phyloP scores from a whole-genome alignment of 1,140 invertebrate genomes.

The Drosophila fuyamai region DNA sequence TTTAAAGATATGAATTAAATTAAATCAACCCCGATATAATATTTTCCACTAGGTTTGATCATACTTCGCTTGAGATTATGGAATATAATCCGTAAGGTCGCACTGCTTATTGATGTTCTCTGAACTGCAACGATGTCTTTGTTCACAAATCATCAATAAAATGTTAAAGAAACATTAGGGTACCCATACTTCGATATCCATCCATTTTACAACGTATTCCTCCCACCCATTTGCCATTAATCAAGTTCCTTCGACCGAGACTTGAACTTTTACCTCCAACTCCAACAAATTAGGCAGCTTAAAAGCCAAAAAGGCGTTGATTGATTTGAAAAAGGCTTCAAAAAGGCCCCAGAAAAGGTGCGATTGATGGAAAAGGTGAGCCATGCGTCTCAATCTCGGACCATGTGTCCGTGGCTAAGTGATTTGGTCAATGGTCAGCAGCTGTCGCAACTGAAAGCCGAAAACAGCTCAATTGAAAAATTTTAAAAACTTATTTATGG shows the following conservation, averaged over 20 bases:
- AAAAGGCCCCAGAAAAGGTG: conserved; percentile 8
- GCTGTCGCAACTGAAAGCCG: conserved; percentile 41
- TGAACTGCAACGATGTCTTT: background rate
- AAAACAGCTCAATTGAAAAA: conserved; percentile 50
- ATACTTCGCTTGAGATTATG: background rate
- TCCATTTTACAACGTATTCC: background rate
- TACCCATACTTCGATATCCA: background rate
- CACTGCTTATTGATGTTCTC: background rate
- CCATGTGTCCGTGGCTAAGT: conserved; percentile 22
- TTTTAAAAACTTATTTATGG: conserved; percentile 37
- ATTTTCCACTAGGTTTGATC: too few relatives aligned
- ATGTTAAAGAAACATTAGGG: conserved; percentile 36
- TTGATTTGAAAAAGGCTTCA: conserved; percentile 68
- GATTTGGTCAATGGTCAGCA: conserved; percentile 48
- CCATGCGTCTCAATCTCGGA: conserved; percentile 16
- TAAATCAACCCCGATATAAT: too few relatives aligned
- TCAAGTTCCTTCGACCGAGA: conserved; percentile 21
- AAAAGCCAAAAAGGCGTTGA: conserved; percentile 66
- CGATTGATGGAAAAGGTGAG: conserved; percentile 23
- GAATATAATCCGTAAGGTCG: background rate
- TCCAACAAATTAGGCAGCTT: conserved; percentile 68
- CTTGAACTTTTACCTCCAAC: conserved; percentile 16
- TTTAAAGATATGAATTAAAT: too few relatives aligned
- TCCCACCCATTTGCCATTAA: conserved; percentile 18
- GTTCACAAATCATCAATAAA: conserved; percentile 3